A percentile compares a stretch with the other conserved stretches of the same genome.
These are phyloP conservation scores for Girardia tigrina DNA, from an alignment of 2,888 invertebrate species.

Conservation along the genomic window DNA sequence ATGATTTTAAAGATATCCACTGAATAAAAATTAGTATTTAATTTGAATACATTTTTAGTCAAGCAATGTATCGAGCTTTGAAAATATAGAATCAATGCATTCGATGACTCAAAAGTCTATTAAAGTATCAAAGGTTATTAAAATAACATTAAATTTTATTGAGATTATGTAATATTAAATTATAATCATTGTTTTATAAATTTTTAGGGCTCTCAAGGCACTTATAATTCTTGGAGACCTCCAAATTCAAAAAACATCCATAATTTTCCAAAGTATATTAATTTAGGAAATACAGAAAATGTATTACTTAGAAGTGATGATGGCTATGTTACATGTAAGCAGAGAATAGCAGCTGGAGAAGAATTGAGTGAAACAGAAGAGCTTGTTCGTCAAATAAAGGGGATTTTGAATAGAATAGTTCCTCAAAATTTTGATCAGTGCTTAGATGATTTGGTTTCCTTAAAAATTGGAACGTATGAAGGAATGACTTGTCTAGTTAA, in stretches of 20 bases:
- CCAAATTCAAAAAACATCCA: background rate
- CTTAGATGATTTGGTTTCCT: background rate
- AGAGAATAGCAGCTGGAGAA: background rate
- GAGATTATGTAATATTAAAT: too few relatives aligned
- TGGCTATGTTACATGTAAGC: background rate
- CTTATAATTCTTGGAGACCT: background rate
- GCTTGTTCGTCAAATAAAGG: background rate
- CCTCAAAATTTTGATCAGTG: conserved; percentile 20
- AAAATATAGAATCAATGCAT: background rate
- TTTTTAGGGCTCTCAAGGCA: background rate
- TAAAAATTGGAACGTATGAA: background rate
- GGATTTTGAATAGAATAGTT: background rate
- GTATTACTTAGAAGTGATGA: background rate
- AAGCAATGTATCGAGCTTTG: background rate
- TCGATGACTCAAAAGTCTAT: background rate
- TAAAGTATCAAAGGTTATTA: background rate
- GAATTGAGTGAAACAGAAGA: background rate
- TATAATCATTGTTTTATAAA: background rate
- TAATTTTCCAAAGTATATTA: background rate
- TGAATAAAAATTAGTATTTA: too few relatives aligned
- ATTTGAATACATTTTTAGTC: background rate
- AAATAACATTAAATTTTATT: too few relatives aligned
- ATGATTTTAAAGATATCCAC: too few relatives aligned
- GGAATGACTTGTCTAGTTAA: conserved; percentile 7
- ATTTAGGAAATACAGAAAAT: background rate